A percentile compares a stretch with the other conserved stretches of the same genome.
These are phyloP conservation scores for Palythoa heliodiscus DNA, from an alignment of 92 coral and sea anemone genomes.

Conservation along the genomic window DNA sequence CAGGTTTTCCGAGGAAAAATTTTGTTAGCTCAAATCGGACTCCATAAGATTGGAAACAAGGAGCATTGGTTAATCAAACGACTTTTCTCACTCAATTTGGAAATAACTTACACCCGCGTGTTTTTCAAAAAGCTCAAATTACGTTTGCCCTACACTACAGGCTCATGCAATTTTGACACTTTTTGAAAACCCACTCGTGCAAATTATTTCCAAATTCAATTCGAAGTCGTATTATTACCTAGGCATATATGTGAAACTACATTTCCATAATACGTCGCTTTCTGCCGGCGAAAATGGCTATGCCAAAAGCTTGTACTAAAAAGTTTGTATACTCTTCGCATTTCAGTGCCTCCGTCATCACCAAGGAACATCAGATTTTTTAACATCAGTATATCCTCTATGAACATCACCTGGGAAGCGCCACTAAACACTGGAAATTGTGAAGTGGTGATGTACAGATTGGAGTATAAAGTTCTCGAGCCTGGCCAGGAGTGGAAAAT, in stretches of 20 bases:
- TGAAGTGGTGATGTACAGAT: constrained; percentile 65
- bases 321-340: neutral
- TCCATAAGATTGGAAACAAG: too few species aligned
- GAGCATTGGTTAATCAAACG: too few species aligned
- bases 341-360: constrained; percentile 80
- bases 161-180: too few species aligned
- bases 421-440: constrained; percentile 79
- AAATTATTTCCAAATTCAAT: too few species aligned
- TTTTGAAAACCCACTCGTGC: too few species aligned
- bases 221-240: too few species aligned
- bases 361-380: constrained; percentile 69
- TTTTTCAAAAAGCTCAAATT: too few species aligned
- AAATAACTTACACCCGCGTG: too few species aligned
- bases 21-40: too few species aligned
- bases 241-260: neutral
- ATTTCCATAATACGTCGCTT: neutral
- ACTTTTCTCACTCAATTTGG: too few species aligned
- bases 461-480: constrained; percentile 67
- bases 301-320: neutral
- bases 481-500: constrained; percentile 66
- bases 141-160: too few species aligned
- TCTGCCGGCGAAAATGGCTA: neutral
- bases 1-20: too few species aligned
- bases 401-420: constrained; percentile 82
- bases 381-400: constrained; percentile 54